Evolutionary conservation across 1,140 invertebrate species (phyloP).

Genomic region (Neomicropteryx cornuta): DNA sequence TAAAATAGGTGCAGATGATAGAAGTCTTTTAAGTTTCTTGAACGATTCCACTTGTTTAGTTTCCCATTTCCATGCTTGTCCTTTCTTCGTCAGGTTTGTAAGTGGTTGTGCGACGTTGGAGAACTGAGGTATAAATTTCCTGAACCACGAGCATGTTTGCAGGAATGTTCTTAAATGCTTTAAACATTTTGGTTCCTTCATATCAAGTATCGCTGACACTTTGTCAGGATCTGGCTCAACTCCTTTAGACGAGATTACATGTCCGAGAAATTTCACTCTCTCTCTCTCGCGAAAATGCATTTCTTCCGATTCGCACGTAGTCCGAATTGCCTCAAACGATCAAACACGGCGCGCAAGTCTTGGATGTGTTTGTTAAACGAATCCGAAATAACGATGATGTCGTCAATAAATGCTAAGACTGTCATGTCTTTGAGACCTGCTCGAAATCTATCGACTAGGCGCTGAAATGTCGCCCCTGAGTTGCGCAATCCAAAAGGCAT

Average conservation of each 20-base stretch:
- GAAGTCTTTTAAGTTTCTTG: constrained; percentile 6
- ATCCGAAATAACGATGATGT: constrained; percentile 25
- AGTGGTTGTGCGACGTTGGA: constrained; percentile 23
- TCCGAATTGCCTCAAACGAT: constrained; percentile 18
- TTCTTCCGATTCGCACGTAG: constrained; percentile 25
- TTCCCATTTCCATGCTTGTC: constrained; percentile 14
- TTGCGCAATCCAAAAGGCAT: constrained; percentile 33
- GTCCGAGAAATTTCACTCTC: constrained; percentile 26
- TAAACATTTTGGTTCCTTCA: constrained; percentile 17
- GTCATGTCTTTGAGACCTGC: constrained; percentile 13
- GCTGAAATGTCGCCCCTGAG: constrained; percentile 25
- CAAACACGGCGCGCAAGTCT: constrained; percentile 23
- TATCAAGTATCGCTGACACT: constrained; percentile 19
- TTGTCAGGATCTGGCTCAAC: constrained; percentile 24
- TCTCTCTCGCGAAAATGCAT: constrained; percentile 23
- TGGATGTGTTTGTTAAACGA: constrained; percentile 24
- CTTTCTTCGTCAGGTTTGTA: constrained; percentile 20
- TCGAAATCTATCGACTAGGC: constrained; percentile 21
- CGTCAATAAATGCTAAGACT: constrained; percentile 29
- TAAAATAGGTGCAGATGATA: constrained; percentile 9
- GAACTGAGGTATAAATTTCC: constrained; percentile 27
- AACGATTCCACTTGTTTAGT: constrained; percentile 7
- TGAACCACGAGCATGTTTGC: constrained; percentile 25
- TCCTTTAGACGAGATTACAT: constrained; percentile 22
- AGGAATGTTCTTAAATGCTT: constrained; percentile 19